Conservation (phyloP, 1,140 invertebrate species). For the Sinonovacula constricta region DNA sequence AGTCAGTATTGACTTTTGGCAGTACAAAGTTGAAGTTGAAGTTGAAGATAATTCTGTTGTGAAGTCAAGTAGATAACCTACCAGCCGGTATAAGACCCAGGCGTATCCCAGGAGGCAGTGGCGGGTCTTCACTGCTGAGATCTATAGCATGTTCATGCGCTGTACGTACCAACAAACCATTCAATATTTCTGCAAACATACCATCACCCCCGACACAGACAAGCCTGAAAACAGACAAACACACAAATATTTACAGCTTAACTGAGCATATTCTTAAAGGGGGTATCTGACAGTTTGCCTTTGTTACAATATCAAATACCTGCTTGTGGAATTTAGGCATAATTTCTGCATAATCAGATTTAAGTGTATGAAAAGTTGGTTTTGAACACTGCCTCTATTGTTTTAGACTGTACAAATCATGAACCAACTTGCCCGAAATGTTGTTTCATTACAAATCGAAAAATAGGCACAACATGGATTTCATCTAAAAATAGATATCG, state of each 20-base stretch:
- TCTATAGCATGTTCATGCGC: slow-evolving; percentile 81
- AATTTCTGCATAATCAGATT: too few relatives aligned
- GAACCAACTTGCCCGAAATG: too few relatives aligned
- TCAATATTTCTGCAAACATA: slow-evolving; percentile 90
- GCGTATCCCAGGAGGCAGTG: slow-evolving; percentile 84
- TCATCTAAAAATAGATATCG: too few relatives aligned
- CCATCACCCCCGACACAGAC: slow-evolving; percentile 93
- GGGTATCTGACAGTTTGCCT: neutral
- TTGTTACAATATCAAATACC: too few relatives aligned
- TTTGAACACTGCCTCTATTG: too few relatives aligned
- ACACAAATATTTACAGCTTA: neutral
- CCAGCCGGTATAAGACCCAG: slow-evolving; percentile 87
- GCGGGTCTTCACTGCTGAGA: slow-evolving; percentile 81
- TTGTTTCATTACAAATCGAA: too few relatives aligned
- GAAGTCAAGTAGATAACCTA: slow-evolving; percentile 54
- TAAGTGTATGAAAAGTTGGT: too few relatives aligned
- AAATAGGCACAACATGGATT: too few relatives aligned
- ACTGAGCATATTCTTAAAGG: neutral
- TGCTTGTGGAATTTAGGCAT: neutral
- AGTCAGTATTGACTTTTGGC: too few relatives aligned
- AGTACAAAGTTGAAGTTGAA: too few relatives aligned
- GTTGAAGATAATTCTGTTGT: too few relatives aligned
- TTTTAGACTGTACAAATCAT: neutral
- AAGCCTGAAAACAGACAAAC: slow-evolving; percentile 81
- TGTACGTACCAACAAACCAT: slow-evolving; percentile 84